Percentiles rank a stretch among this genome's conserved stretches.
Evolutionary conservation across 2,888 invertebrate genomes (phyloP).

Genomic region (Meghimatium bilineatum): DNA sequence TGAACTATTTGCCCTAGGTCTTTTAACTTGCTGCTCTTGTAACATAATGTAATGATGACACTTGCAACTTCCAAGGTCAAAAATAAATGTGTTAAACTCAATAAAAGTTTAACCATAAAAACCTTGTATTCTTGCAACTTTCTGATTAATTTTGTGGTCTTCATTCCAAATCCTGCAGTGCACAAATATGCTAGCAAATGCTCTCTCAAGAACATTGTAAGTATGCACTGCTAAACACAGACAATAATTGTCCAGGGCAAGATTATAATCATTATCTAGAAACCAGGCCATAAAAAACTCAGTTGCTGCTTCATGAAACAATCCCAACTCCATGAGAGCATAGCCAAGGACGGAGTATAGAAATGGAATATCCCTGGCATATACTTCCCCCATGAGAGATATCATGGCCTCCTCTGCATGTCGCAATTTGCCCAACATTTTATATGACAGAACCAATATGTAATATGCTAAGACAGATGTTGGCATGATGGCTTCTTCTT

Average conservation of each 20-base stretch:
- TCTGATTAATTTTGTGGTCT: constrained; percentile 49
- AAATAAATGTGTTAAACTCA: not conserved
- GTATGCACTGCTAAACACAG: constrained; percentile 66
- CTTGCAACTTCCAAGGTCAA: not conserved
- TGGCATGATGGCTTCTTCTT: constrained; percentile 73
- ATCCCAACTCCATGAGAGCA: constrained; percentile 72
- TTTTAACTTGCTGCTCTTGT: not conserved
- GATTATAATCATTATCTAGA: constrained; percentile 67
- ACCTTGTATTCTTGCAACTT: constrained; percentile 45
- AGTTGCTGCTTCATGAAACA: constrained; percentile 72
- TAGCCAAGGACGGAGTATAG: constrained; percentile 73
- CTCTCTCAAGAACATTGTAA: constrained; percentile 58
- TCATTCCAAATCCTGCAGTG: constrained; percentile 54
- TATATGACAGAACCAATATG: constrained; percentile 73
- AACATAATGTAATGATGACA: not conserved
- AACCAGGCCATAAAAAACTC: constrained; percentile 67
- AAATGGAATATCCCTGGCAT: constrained; percentile 63
- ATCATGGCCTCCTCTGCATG: constrained; percentile 70
- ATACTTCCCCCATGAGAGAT: constrained; percentile 65
- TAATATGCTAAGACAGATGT: constrained; percentile 69
- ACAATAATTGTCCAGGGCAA: constrained; percentile 72
- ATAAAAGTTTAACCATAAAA: constrained; percentile 13
- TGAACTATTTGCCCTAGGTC: not conserved
- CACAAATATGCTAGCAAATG: constrained; percentile 60
- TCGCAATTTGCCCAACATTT: constrained; percentile 62